Evolutionary conservation across 2,888 invertebrate genomes (phyloP), one percentile per base, ranked within the genome.

Genomic region (Hemistola chrysoprasaria): DNA sequence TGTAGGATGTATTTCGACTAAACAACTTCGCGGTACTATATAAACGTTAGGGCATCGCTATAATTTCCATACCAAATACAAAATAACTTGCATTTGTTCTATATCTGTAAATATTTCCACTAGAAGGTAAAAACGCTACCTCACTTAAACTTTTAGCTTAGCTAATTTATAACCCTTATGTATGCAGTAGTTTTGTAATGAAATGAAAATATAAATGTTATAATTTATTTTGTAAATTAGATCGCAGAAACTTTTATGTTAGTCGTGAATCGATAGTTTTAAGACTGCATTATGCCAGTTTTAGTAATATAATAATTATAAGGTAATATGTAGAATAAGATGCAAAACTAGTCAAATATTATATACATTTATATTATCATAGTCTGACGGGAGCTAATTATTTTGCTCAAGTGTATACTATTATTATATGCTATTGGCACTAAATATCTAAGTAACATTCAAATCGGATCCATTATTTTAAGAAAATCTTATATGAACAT

Each of bases 81-180:
- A 65, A 62, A 53, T 55, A 64, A 47, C 53, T 65, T 75, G 77
- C 79, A 80, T 78, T 79, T 74, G 65, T 70, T 67, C 69, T 78
- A 78, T 69, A 75, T 71, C 62, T 87, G 86, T 88, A 88, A 65
- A 88, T 86, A 88, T 76, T 82, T 80, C 78, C 82, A 82, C 72
- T 84, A 84, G 82, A 80, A 76, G 81, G 78, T 86, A 85, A 88
- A 81, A 81, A 84, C 72, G 87, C 87, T 88, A 88, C 87, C 87
- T 88, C 87, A 88, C 85, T 81, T 84, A 81, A 81, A 79, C 78
- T 76, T 76, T 75, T 79, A 85, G 86, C 86, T 87, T 86, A 86
- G 81, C 81, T 74, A 70, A 44, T 28, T 28, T 8, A 68, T 76
- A 43, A 71, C 61, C 62, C 67, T 58, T 68, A 60, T 68, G 51